Base-by-base conservation (phyloP, 1,140 invertebrate genomes). In the Pseudomyrmex sp. region DNA sequence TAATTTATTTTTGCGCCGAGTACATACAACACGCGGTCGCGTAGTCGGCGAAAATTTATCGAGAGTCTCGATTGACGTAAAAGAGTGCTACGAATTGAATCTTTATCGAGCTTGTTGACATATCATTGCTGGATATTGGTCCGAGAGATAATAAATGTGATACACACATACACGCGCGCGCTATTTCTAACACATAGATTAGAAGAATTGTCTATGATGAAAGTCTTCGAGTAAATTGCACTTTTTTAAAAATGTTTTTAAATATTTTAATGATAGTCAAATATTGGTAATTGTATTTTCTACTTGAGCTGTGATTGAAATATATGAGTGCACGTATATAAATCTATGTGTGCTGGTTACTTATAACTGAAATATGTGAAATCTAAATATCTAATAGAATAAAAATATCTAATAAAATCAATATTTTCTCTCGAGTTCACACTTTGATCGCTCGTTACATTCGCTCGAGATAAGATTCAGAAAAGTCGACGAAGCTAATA, bases 31-130 rank as follows among this genome's bases (percentile, higher is more conserved):
- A 44, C 13, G 15, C 5, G 59, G 65, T 83, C 44, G 44, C 46
- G 18, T n/a, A 54, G 13, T 46, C 7, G n/a, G 18, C 8, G 50
- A 69, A 83, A 61, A 73, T 73, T 48, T 72, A 86, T 87, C 44
- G 50, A 23, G 12, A 4, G 52, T 13, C 13, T 48, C 48, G 69
- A 85, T 59, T 80, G 76, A 80, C 54, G 76, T 50, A 80, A 79
- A 72, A 48, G 65, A 58, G 44, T 35, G 15, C 44, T 48, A 48
- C 65, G 44, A 80, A 80, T 80, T 80, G 66, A 70, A 80, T 72
- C 66, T 72, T 80, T 80, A 80, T 80, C 54, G 50, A 77, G 52
- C 56, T 61, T 80, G 76, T 72, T 80, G 76, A 80, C 66, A 61
- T n/a, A 18, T 50, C 13, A 20, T 2, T n/a, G n/a, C 1, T 66